A percentile compares a stretch with the other conserved stretches of the same genome.
phyloP scores from a whole-genome alignment of 2,888 invertebrate genomes.

The Pocota personata region DNA sequence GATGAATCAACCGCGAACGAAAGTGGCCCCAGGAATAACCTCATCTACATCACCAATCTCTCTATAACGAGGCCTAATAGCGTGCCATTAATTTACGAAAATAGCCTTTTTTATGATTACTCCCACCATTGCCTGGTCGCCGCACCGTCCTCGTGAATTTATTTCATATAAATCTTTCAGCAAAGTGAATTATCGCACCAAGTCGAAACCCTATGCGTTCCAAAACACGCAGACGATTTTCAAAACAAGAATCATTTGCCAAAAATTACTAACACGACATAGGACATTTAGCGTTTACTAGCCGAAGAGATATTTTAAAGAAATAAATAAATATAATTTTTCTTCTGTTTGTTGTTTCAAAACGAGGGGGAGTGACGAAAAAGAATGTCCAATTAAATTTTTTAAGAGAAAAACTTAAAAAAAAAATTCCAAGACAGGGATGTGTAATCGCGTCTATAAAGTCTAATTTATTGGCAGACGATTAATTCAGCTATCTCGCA shows the following conservation, averaged over 20 bases:
- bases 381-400: constrained; percentile 20
- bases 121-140: constrained; percentile 21
- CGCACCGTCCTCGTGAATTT: constrained; percentile 52
- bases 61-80: constrained; percentile 72
- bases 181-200: constrained; percentile 62
- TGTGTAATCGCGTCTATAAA: constrained; percentile 30
- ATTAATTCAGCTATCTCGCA: constrained; percentile 42
- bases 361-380: background rate
- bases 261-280: constrained; percentile 24
- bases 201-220: constrained; percentile 41
- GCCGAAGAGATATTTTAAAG: background rate
- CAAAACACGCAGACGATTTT: constrained; percentile 49
- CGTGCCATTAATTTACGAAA: constrained; percentile 71
- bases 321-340: constrained; percentile 26
- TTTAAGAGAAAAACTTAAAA: background rate
- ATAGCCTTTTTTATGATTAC: constrained; percentile 65
- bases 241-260: constrained; percentile 24
- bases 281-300: background rate
- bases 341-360: constrained; percentile 6
- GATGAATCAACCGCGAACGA: constrained; percentile 53
- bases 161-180: constrained; percentile 68
- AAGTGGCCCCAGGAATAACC: constrained; percentile 58
- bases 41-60: constrained; percentile 57
- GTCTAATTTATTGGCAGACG: constrained; percentile 55
- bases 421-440: constrained; percentile 30